Percentiles rank a stretch among this genome's conserved stretches.
phyloP scores from a whole-genome alignment of 2,113 vertebrate genomes.

The Sander vitreus region DNA sequence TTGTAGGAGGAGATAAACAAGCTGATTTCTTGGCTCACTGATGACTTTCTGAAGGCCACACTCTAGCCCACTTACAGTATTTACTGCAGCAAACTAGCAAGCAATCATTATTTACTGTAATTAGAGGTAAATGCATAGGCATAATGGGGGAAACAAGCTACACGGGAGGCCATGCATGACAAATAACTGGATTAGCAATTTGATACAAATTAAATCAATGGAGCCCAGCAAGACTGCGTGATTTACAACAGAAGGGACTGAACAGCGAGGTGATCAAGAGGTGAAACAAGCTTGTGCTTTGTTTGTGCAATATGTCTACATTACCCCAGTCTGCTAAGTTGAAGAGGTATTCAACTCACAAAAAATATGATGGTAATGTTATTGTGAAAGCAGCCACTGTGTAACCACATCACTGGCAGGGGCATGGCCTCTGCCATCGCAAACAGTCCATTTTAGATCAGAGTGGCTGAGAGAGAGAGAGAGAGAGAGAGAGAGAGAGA shows the following conservation, averaged over 20 bases:
- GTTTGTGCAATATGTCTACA: conserved; percentile 53
- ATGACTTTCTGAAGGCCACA: conserved; percentile 39
- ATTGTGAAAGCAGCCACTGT: conserved; percentile 47
- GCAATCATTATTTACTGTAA: conserved; percentile 68
- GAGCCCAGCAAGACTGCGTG: conserved; percentile 58
- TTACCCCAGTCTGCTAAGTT: conserved; percentile 32
- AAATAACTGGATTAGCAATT: conserved; percentile 76
- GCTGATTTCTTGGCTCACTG: conserved; percentile 23
- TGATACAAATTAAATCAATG: conserved; percentile 79
- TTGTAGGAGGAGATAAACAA: conserved; percentile 21
- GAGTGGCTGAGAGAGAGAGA: conserved; percentile 34
- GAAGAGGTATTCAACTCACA: conserved; percentile 44
- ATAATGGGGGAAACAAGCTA: conserved; percentile 73
- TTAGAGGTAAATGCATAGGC: conserved; percentile 67
- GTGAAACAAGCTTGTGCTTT: conserved; percentile 63
- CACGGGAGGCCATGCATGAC: conserved; percentile 64
- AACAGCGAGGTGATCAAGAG: conserved; percentile 68
- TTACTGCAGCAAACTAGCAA: conserved; percentile 57
- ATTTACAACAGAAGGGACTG: conserved; percentile 57
- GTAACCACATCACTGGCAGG: conserved; percentile 41
- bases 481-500: conserved; percentile 18
- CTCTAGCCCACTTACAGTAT: conserved; percentile 43
- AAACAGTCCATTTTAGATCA: conserved; percentile 57
- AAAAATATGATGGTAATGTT: conserved; percentile 35
- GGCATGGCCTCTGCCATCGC: conserved; percentile 41